Evolutionary conservation across 2,888 invertebrate species (phyloP), one percentile per base, ranked within the genome.

Genomic region (Platerodrilus igneus): DNA sequence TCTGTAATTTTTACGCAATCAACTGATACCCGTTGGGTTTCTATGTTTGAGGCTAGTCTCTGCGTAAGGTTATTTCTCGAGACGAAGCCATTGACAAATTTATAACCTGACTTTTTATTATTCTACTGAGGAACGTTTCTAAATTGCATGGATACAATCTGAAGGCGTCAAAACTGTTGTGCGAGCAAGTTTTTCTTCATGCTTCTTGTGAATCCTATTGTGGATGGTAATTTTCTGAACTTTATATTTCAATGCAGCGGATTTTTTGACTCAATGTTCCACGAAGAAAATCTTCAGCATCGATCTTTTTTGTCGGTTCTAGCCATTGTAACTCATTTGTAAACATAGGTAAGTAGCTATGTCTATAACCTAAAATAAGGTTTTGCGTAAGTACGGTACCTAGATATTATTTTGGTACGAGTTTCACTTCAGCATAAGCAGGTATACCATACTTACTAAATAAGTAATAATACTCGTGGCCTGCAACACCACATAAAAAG

Each of bases 11-110:
- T 14, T 19, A 23, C n/a, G 14, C 16, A 4, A 10, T 21, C 37
- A 19, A 37, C 37, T 16, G 37, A 10, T n/a, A 22, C 28, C 18
- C 37, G 15, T 14, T 37, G 23, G 4, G 11, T 20, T 20, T 37
- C 31, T 19, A 37, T 37, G 23, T 37, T 31, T 11, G 31, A 20
- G 10, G 19, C 37, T 17, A 34, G 18, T 10, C 34, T 15, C 11
- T 10, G 15, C 11, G 25, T 7, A 18, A 28, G 27, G 8, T 11
- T 9, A 17, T 37, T 37, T 30, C 30, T 37, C 5, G 16, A 9
- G 10, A 31, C 30, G 31, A 37, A 29, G 13, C 11, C 29, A 7
- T 30, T 7, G 11, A 37, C 31, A 37, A 37, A 37, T 23, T 37
- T 31, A 19, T 20, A 18, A 15, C 37, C 31, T 1, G 37, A 25